Base-by-base conservation (phyloP, 1,140 invertebrate species). In the Bombus soroeensis region DNA sequence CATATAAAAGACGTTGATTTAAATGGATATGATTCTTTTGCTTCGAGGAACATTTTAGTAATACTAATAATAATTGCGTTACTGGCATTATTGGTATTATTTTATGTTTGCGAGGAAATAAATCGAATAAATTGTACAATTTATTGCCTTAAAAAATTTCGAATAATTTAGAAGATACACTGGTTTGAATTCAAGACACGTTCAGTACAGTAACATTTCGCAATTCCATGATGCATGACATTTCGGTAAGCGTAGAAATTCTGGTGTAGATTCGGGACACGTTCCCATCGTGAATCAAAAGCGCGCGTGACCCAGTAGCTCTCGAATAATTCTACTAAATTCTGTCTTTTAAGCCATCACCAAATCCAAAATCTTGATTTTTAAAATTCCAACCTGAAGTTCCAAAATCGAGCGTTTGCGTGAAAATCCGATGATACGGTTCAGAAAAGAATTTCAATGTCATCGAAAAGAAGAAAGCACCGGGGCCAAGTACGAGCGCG, bases 1-100 rank as follows among this genome's bases (percentile, higher is more conserved):
- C 32, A 32, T 78, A 88, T 89, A 85, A 85, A 90, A 91, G 90
- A 92, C 89, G 90, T 89, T 91, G 90, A 87, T 88, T 88, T 83
- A 68, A 81, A 41, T 39, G 43, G 53, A 64, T 18, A 18, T 22
- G 6, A 22, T 37, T 37, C 15, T 32, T 34, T 6, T 22, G 15
- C 18, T 18, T 59, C 18, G 47, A 8, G 18, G 1, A 53, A 53
- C 5, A 53, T 53, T 53, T 18, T 53, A 22, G 0, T 8, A 22
- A 22, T 22, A 4, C 18, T 53, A 53, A 53, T 8, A 22, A 53
- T 53, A 53, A 22, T 53, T 47, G 15, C 47, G 5, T 47, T 47
- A 18, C 18, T 18, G 47, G 6, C 18, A 22, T 53, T 53, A 53
- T 53, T 22, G 18, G 47, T 6, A 53, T 53, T 53, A 22, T 53